Conservation (phyloP, 2,888 invertebrate species). For the Saturnia japonica region DNA sequence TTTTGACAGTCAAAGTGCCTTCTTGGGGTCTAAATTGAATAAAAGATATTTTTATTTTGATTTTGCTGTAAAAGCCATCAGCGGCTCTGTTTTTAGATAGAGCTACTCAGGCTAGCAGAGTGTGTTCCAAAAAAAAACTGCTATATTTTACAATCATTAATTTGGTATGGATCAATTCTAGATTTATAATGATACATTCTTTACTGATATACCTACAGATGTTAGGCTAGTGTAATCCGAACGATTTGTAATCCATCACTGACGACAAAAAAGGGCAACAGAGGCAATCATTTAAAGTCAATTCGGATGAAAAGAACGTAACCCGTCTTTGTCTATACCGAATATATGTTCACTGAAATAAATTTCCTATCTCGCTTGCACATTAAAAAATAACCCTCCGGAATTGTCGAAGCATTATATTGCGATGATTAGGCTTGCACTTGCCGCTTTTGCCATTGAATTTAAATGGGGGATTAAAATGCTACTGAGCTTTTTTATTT, state of each 20-base stretch:
- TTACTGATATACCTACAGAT: slow-evolving; percentile 28
- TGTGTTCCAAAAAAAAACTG: too few relatives aligned
- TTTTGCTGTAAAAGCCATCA: too few relatives aligned
- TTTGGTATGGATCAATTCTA: not conserved
- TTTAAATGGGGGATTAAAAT: slow-evolving; percentile 81
- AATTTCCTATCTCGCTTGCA: slow-evolving; percentile 44
- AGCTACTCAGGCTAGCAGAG: too few relatives aligned
- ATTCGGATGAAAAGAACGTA: slow-evolving; percentile 67
- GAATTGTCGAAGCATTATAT: slow-evolving; percentile 76
- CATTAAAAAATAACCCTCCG: slow-evolving; percentile 66
- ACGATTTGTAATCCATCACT: slow-evolving; percentile 77
- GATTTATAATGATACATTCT: slow-evolving; percentile 13
- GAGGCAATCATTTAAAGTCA: slow-evolving; percentile 78
- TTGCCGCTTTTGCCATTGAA: slow-evolving; percentile 76
- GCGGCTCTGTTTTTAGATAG: too few relatives aligned
- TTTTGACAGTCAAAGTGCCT: too few relatives aligned
- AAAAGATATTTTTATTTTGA: too few relatives aligned
- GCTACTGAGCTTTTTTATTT: slow-evolving; percentile 69
- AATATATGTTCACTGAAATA: slow-evolving; percentile 33
- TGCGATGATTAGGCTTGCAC: slow-evolving; percentile 80
- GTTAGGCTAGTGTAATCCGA: slow-evolving; percentile 52
- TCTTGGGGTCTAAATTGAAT: too few relatives aligned
- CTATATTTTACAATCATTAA: not conserved
- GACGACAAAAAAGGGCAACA: slow-evolving; percentile 68
- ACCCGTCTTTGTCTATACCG: slow-evolving; percentile 45